Base-by-base conservation (phyloP, 2,113 vertebrate species). In the Gorsachius goisagi region DNA sequence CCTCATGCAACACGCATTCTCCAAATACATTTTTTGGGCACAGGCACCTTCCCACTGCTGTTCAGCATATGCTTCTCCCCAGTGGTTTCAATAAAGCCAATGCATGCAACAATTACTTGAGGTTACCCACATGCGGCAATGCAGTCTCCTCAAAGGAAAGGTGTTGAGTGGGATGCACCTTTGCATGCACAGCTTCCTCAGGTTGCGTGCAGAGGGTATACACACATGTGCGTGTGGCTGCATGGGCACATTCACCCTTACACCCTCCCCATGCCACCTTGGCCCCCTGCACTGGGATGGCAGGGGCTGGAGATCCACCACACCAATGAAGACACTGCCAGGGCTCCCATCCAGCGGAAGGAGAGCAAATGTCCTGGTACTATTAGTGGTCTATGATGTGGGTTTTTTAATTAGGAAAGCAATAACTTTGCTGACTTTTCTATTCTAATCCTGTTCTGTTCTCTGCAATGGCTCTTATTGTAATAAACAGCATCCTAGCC, bases 191-290 rank as follows among this genome's bases (percentile, higher is more conserved):
- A 63, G 17, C 28, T 69, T 21, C 56, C 41, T 28, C 1, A 0
- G 11, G 15, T 3, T 50, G 18, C 9, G 9, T 21, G 17, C 3
- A 4, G 21, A 19, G 14, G 7, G 7, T 15, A 17, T 4, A 12
- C 26, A 39, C 26, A 15, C 9, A 2, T 2, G 4, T 9, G 8
- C 1, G 0, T 10, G 39, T 15, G 20, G 24, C 56, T 33, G 35
- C 3, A 0, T 9, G 27, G 44, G 30, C 19, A 6, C 35, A 9
- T 35, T 32, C 7, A 5, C 15, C 30, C 30, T 53, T 33, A 30
- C 3, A 37, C 5, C 35, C 60, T 45, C 9, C 52, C 53, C 5
- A 3, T n/a, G 45, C 7, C 45, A 49, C 53, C n/a, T 60, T 17
- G 0, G 10, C 26, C 55, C 14, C 27, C 53, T 20, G 19, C 11